Evolutionary conservation across 2,113 vertebrate species (phyloP), one percentile per base, ranked within the genome.

Genomic region (Dryoscopus gambensis): DNA sequence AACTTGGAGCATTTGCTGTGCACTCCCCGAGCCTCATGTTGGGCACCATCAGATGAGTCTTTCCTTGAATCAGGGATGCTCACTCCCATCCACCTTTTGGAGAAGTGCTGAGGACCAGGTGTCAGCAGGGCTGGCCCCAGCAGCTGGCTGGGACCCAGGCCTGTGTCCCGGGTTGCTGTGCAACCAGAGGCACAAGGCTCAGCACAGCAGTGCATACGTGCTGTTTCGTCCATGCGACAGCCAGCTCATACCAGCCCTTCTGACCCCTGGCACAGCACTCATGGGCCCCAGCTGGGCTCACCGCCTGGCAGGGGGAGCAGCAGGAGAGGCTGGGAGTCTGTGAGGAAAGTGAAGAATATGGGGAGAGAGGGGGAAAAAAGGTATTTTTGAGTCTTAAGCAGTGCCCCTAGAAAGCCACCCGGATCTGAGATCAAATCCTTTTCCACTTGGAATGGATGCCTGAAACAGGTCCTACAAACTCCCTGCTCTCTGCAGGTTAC

Each of bases 1-100:
- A 97, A 97, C 96, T 95, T 40, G 7, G 67, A 96, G 87, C 71
- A 95, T 97, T 92, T 35, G 64, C 55, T 65, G 17, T n/a, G 68
- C 17, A 10, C 65, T 93, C 47, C 73, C 65, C 0, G 0, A 40
- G 68, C 42, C 62, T 76, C 69, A 23, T 11, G 2, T 35, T 10
- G 13, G 86, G 53, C 71, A n/a, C 75, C 0, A 2, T 95, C 95
- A 95, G 71, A 85, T 85, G 93, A 94, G 87, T 22, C 83, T 92
- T 93, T 77, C 82, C 76, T 77, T 96, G 76, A 82, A 89, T 74
- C 65, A 82, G 49, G 67, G 93, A 93, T 90, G 90, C 83, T 87
- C 20, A 0, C 18, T 88, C 31, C 68, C n/a, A 60, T 84, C 35
- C 50, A 47, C 60, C 46, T 71, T 89, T 76, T 16, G 40, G 53